Base-by-base conservation (phyloP, 2,113 vertebrate genomes). In the Lepidothrix coronata region DNA sequence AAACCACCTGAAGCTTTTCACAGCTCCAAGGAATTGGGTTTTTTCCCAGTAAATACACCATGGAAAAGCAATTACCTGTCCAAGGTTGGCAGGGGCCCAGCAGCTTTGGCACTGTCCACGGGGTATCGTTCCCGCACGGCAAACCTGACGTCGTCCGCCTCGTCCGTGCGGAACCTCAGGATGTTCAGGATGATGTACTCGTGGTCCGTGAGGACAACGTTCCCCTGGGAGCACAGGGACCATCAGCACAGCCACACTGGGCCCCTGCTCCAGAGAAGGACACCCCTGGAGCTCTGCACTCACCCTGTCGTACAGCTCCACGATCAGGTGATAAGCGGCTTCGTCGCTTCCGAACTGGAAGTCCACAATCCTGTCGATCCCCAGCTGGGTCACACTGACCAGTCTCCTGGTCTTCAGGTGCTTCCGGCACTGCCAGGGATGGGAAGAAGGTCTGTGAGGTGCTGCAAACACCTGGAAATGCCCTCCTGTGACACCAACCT, bases 291-390 rank as follows among this genome's bases (percentile, higher is more conserved):
- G 87, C 14, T 24, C 8, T 4, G 35, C 39, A 91, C 99, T 98
- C 96, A 99, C 99, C 98, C 99, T 98, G 97, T 99, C 99, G 7
- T 99, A 99, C 8, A 99, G 98, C 94, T 99, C 99, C 35, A 99
- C 49, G 58, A 99, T 98, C 51, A 99, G 96, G 91, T 99, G 99
- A 89, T 99, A 99, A 23, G 99, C 99, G 11, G 99, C 99, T 75
- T 99, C 98, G 2, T 99, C 99, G 18, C 99, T 99, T 59, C 99
- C 99, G 78, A 99, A 99, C 88, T 99, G 99, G 91, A 99, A 97
- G 97, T 99, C 99, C 62, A 99, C 98, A 63, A 99, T 98, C 76
- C 99, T 98, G 98, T 99, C 99, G 16, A 98, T 95, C 4, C 99
- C 99, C 11, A 99, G 98, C 94, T 99, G 99, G 33, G 97, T 98